These are phyloP conservation scores for Caenorhabditis macrosperma DNA, from an alignment of 2,888 invertebrate species.

Conservation along the genomic window DNA sequence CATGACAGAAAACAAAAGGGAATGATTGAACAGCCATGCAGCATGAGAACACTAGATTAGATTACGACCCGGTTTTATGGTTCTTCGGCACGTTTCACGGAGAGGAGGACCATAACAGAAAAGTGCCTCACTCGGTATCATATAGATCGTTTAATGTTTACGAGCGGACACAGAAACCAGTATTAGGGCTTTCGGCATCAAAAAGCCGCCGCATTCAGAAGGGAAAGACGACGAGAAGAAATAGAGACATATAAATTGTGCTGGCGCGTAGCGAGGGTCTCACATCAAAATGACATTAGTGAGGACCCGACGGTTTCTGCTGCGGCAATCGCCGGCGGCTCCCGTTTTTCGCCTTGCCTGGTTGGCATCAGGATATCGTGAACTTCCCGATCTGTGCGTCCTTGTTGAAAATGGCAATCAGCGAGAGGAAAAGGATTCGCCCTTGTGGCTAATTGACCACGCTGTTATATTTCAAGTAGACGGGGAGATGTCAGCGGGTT, in stretches of 20 bases:
- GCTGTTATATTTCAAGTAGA: too few species aligned
- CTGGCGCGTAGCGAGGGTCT: slow-evolving; percentile 20
- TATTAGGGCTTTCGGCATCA: background rate
- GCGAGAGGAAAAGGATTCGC: too few species aligned
- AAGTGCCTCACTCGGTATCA: background rate
- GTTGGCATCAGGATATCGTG: too few species aligned
- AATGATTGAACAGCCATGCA: background rate
- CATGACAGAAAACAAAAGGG: background rate
- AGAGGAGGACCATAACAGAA: background rate
- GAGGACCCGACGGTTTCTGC: too few species aligned
- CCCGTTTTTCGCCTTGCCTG: too few species aligned
- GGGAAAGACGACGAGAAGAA: background rate
- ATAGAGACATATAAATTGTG: slow-evolving; percentile 55
- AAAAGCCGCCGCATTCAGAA: slow-evolving; percentile 8
- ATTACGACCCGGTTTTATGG: background rate
- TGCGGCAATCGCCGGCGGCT: too few species aligned
- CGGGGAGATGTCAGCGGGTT: too few species aligned
- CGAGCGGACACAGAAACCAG: background rate
- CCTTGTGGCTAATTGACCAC: too few species aligned
- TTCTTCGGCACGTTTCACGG: background rate
- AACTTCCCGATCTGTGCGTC: too few species aligned
- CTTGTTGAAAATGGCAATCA: too few species aligned
- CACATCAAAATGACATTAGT: slow-evolving; percentile 55
- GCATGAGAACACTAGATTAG: background rate
- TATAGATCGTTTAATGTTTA: background rate